Evolutionary conservation across 2,888 invertebrate species (phyloP).

Genomic region (Bursaphelenchus okinawaensis): DNA sequence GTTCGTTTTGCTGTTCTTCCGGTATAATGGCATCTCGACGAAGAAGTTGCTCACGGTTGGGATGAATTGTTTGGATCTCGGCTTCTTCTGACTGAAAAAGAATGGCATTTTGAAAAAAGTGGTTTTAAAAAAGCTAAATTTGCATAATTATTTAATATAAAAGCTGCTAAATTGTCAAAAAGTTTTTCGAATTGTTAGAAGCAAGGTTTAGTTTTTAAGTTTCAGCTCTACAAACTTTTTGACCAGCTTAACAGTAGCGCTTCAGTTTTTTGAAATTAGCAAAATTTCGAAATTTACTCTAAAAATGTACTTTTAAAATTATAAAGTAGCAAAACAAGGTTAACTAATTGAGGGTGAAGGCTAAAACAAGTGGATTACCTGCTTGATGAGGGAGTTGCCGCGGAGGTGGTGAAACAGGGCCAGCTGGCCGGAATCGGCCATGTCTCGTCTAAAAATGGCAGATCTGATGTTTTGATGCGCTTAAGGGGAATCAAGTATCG

Average conservation of each 20-base stretch:
- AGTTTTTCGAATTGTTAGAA: too few relatives aligned
- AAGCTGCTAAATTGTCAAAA: neutral
- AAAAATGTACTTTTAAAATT: slow-evolving; percentile 4
- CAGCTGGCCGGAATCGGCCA: slow-evolving; percentile 44
- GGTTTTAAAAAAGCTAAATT: neutral
- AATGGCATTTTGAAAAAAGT: slow-evolving; percentile 3
- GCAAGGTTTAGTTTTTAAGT: too few relatives aligned
- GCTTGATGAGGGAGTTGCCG: slow-evolving; percentile 51
- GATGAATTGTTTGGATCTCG: slow-evolving; percentile 48
- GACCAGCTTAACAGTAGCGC: too few relatives aligned
- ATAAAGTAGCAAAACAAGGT: neutral
- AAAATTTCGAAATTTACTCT: neutral
- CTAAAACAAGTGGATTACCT: neutral
- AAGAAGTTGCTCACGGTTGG: slow-evolving; percentile 53
- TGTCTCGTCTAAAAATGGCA: neutral
- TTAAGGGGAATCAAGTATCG: neutral
- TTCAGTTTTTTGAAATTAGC: too few relatives aligned
- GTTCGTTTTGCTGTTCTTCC: slow-evolving; percentile 25
- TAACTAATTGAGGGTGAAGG: slow-evolving; percentile 1
- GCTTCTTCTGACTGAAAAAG: slow-evolving; percentile 29
- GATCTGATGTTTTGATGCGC: neutral
- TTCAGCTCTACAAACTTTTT: too few relatives aligned
- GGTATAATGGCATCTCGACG: slow-evolving; percentile 52
- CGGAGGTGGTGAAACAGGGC: slow-evolving; percentile 50
- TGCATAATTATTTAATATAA: too few relatives aligned